Evolutionary conservation across 1,140 invertebrate species (phyloP).

Genomic region (Pantala flavescens): DNA sequence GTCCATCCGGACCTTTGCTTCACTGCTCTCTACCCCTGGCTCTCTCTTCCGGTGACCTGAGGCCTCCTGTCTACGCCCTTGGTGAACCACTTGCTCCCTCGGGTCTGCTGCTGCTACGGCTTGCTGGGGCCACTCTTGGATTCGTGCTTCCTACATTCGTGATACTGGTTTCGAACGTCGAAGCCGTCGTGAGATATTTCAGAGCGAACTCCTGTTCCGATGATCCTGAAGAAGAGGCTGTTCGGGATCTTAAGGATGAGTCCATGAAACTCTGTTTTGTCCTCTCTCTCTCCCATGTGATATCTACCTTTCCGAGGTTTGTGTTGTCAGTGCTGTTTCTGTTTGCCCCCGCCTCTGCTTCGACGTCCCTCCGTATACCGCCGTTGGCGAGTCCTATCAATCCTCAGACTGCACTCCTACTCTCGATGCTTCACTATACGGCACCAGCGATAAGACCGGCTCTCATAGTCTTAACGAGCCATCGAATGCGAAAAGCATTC

Average conservation of each 20-base stretch:
- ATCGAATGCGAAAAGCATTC: neutral
- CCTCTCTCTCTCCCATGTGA: neutral
- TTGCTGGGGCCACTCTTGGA: neutral
- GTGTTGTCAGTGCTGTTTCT: neutral
- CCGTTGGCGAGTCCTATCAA: neutral
- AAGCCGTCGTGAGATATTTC: neutral
- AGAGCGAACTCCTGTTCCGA: neutral
- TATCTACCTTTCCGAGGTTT: neutral
- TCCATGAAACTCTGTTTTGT: neutral
- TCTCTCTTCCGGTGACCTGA: neutral
- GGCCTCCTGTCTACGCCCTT: neutral
- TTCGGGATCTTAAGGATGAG: neutral
- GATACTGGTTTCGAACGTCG: neutral
- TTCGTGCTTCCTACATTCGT: neutral
- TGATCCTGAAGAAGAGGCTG: neutral
- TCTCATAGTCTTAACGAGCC: neutral
- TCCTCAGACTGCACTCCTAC: neutral
- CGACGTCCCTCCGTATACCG: neutral
- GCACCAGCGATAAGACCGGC: neutral
- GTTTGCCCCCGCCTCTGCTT: neutral
- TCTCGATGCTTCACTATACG: neutral
- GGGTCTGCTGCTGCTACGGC: neutral
- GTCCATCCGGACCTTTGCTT: neutral
- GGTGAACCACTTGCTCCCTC: neutral
- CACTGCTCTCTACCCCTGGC: neutral